Base-by-base conservation (phyloP, 2,113 vertebrate species). In the Echinops telfairi region DNA sequence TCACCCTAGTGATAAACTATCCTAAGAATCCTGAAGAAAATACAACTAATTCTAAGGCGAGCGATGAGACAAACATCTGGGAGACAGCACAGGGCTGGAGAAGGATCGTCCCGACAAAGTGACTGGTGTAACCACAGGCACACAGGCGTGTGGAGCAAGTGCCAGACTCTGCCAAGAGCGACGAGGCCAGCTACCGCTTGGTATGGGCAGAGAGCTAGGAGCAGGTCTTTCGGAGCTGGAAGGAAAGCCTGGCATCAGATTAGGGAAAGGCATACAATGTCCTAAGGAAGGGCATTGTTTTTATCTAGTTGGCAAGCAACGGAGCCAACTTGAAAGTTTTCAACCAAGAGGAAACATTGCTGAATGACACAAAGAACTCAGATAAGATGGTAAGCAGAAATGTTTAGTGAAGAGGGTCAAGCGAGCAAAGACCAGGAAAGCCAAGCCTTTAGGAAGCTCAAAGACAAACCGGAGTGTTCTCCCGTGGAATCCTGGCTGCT, bases 11-110 rank as follows among this genome's bases (percentile, higher is more conserved):
- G 31, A 89, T n/a, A 94, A 83, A 87, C 31, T 23, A 53, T 80
- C 19, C 11, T 36, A 43, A 10, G n/a, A 89, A 29, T 81, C 71
- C 53, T 86, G 11, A 91, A 89, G 66, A 89, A 87, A 90, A 71
- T 64, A 3, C 3, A 84, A 80, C 64, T 89, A 53, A 85, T 86
- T 86, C 33, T 58, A 4, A 86, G 70, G 33, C 3, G 77, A 47
- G 82, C 76, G 17, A 87, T 64, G 29, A 57, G n/a, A 85, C 81
- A 88, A 57, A n/a, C 89, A 78, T 66, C 73, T 70, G 70, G 38
- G 19, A 62, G 93, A 31, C 33, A 70, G 71, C 0, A 12, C 17
- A 8, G 23, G n/a, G 76, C 29, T 20, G 2, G 2, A 75, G 47
- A 70, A 58, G 62, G 29, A 2, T 10, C 22, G 58, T 82, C 36